Base-by-base conservation (phyloP, 2,888 invertebrate species). In the Diarsia brunnea region DNA sequence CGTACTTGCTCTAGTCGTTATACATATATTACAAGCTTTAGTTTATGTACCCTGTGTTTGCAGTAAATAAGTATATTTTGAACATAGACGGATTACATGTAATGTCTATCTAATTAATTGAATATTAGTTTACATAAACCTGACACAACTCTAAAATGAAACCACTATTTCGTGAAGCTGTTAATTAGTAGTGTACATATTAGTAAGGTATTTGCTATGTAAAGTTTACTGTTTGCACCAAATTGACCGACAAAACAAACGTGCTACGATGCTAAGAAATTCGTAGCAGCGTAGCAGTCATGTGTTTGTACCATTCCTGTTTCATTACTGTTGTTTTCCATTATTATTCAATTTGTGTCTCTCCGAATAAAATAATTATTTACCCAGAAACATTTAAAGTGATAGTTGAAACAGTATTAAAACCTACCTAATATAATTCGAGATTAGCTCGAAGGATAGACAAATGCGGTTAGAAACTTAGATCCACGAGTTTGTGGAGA, bases 401-500 rank as follows among this genome's bases (percentile, higher is more conserved):
- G 65, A 72, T 63, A 38, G 45, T 51, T 45, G 51, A 66, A 69
- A 69, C 65, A 45, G 61, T 72, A 66, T 69, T 66, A 69, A 72
- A 71, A 84, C 69, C 61, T 63, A 69, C 38, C 61, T 79, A 58
- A 84, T 79, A 69, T 79, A 68, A 70, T 68, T 72, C 72, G 14
- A 69, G 66, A 84, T 81, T 78, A 69, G 69, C 61, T 78, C 19
- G 69, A 69, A 69, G 69, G 79, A 81, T 69, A 69, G 84, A 73
- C 61, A 69, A 81, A 81, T 79, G 79, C 58, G 69, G 79, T 79
- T 38, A 27, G 51, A 19, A 81, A 84, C 69, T 69, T 67, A 66
- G 61, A 73, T 69, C 79, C 38, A 31, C 24, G 65, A 84, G 49
- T 79, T 69, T 81, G 69, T 73, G 79, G 67, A 67, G 58, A 55